These are phyloP conservation scores for Carcina quercana DNA, from an alignment of 2,888 invertebrate genomes.

Conservation along the genomic window DNA sequence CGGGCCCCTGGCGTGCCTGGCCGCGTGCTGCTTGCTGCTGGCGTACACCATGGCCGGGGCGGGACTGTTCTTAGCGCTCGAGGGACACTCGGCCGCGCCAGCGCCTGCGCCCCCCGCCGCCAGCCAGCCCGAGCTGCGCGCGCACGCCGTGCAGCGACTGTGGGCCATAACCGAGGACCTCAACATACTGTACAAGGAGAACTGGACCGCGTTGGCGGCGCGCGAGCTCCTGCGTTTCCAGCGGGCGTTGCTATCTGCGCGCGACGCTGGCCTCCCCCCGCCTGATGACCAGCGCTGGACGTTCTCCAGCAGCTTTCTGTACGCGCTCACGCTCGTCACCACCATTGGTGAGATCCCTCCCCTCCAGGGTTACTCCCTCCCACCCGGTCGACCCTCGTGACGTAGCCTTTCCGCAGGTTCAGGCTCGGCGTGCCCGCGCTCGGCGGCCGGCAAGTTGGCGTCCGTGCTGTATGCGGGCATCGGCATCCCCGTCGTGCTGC, in stretches of 20 bases:
- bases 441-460: slow-evolving; percentile 85
- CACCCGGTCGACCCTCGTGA: too few relatives aligned
- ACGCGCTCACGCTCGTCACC: slow-evolving; percentile 94
- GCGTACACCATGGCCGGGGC: slow-evolving; percentile 95
- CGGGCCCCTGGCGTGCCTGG: slow-evolving; percentile 85
- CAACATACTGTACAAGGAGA: slow-evolving; percentile 91
- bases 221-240: slow-evolving; percentile 90
- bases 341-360: slow-evolving; percentile 89
- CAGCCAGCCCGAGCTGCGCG: slow-evolving; percentile 75
- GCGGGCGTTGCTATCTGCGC: slow-evolving; percentile 71
- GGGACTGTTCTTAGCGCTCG: slow-evolving; percentile 90
- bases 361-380: too few relatives aligned
- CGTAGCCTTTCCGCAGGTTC: slow-evolving; percentile 83
- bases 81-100: slow-evolving; percentile 80
- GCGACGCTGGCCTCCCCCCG: slow-evolving; percentile 41
- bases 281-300: slow-evolving; percentile 84
- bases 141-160: slow-evolving; percentile 83
- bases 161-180: slow-evolving; percentile 92
- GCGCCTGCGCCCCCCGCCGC: slow-evolving; percentile 78
- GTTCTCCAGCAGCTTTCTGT: slow-evolving; percentile 93
- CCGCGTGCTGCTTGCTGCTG: slow-evolving; percentile 88
- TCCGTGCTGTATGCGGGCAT: slow-evolving; percentile 90
- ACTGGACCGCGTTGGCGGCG: slow-evolving; percentile 93
- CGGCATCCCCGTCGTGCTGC: slow-evolving; percentile 91
- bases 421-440: slow-evolving; percentile 87